Conservation (phyloP, 2,797 vertebrate genomes). For the Tamandua tetradactyla region DNA sequence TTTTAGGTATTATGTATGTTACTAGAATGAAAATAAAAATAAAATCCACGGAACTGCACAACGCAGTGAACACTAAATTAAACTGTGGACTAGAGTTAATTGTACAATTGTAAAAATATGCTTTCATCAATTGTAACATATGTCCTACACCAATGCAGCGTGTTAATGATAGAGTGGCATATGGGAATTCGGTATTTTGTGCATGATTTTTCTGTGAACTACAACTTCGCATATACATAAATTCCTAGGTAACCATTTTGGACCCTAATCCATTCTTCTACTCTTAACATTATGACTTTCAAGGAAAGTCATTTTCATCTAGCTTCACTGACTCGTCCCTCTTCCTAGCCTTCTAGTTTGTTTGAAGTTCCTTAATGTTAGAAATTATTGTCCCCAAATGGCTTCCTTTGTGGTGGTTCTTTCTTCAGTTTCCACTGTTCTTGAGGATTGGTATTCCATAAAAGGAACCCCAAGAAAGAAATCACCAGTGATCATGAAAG, state of each 20-base stretch:
- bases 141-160: too few species aligned
- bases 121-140: too few species aligned
- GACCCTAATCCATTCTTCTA: neutral
- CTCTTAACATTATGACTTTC: neutral
- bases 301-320: conserved; percentile 6
- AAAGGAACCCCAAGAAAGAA: neutral
- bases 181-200: too few species aligned
- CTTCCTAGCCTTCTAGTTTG: neutral
- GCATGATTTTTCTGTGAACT: too few species aligned
- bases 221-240: neutral
- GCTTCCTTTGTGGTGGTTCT: neutral
- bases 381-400: neutral
- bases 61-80: too few species aligned
- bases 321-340: neutral
- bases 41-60: too few species aligned
- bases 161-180: too few species aligned
- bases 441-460: neutral
- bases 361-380: conserved; percentile 9
- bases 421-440: neutral
- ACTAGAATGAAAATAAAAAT: too few species aligned
- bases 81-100: too few species aligned
- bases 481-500: neutral
- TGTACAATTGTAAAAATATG: too few species aligned
- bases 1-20: too few species aligned
- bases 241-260: neutral